phyloP scores from a whole-genome alignment of 2,113 vertebrate species.

The Sorex araneus region DNA sequence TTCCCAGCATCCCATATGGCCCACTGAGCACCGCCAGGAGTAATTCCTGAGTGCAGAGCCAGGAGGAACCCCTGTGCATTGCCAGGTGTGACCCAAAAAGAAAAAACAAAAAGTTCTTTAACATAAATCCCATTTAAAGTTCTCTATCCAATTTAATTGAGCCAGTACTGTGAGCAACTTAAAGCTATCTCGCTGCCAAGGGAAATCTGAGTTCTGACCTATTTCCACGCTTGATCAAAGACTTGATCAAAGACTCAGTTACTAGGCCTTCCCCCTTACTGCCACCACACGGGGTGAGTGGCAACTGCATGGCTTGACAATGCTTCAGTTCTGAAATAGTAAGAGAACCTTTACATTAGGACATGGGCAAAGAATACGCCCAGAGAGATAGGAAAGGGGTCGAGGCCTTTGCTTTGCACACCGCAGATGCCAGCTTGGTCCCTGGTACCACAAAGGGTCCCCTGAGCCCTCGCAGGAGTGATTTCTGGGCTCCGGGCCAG shows the following conservation, averaged over 20 bases:
- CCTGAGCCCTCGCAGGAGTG: too few species aligned
- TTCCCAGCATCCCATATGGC: too few species aligned
- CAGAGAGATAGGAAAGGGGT: too few species aligned
- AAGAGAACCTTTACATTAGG: slow-evolving; percentile 23
- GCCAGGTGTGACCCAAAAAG: too few species aligned
- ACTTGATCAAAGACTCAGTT: slow-evolving; percentile 1
- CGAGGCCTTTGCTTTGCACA: too few species aligned
- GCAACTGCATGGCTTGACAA: background rate
- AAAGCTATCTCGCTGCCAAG: background rate
- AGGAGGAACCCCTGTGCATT: too few species aligned
- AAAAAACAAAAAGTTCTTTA: too few species aligned
- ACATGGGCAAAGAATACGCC: background rate
- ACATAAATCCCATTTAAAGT: background rate
- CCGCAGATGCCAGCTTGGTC: too few species aligned
- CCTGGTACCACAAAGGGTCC: too few species aligned
- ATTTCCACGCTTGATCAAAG: background rate
- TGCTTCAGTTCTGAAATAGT: slow-evolving; percentile 26
- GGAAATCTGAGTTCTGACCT: background rate
- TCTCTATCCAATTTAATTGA: background rate
- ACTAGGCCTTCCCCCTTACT: background rate
- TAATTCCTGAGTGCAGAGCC: too few species aligned
- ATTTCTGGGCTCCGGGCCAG: too few species aligned
- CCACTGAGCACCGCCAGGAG: too few species aligned
- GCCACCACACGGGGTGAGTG: background rate
- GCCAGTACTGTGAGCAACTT: background rate